Base-by-base conservation (phyloP, 2,113 vertebrate genomes). In the Eonycteris spelaea region DNA sequence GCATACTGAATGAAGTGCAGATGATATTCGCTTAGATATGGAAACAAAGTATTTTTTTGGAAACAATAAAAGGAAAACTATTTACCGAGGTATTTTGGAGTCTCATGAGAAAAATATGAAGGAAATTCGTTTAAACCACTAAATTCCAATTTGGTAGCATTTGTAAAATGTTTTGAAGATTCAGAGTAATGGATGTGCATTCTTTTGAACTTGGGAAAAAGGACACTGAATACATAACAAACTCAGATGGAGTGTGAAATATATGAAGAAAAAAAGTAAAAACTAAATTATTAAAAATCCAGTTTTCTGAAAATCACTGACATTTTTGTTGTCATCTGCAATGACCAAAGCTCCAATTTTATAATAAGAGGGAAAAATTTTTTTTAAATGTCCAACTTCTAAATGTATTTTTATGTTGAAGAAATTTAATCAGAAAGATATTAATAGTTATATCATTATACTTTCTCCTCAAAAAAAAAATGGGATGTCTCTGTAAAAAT, bases 91-190 rank as follows among this genome's bases (percentile, higher is more conserved):
- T 55, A 96, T 79, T 83, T 84, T 83, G 85, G 59, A 91, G 26
- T 14, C 75, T 95, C 48, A 12, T 26, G 63, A 94, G 73, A 71
- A 96, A 94, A 95, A 55, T 30, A 91, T 3, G 1, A 71, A 18
- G 28, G 55, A 74, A 40, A 82, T 78, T n/a, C 88, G 68, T 94
- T 83, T 91, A 83, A 92, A 87, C 4, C 65, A 75, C 28, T 71
- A 30, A 90, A 93, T 79, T 89, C 26, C 61, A 79, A 15, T 53
- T 91, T 86, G 40, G 43, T 90, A 67, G 57, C 79, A 40, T 94
- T 92, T 61, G 57, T 19, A 91, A 96, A 94, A 88, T 40, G 57
- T 48, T 93, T 95, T 96, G 93, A 95, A 93, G 91, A 93, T 35
- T 5, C 3, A 94, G 70, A 77, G n/a, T 68, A 86, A 92, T 94